Evolutionary conservation across 2,888 invertebrate genomes (phyloP).

Genomic region (Drosophila setosimentum): DNA sequence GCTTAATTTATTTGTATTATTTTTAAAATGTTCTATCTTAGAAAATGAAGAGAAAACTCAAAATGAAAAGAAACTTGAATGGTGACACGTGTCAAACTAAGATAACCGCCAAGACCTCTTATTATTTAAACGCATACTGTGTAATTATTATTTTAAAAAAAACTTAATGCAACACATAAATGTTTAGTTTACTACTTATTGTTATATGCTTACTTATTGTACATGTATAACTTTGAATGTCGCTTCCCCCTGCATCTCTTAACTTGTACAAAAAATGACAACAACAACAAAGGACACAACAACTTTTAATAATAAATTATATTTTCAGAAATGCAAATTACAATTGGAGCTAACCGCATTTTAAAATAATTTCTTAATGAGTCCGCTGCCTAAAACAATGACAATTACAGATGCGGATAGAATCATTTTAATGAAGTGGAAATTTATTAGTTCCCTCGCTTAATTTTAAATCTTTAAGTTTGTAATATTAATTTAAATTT

Average conservation of each 20-base stretch:
- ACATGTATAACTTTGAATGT: conserved; percentile 43
- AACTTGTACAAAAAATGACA: conserved; percentile 29
- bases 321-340: conserved; percentile 34
- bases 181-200: conserved; percentile 10
- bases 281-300: conserved; percentile 12
- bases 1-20: conserved; percentile 61
- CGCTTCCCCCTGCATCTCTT: conserved; percentile 34
- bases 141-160: conserved; percentile 49
- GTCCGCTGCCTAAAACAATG: conserved; percentile 17
- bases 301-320: conserved; percentile 47
- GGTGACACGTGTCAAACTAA: conserved; percentile 46
- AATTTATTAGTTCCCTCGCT: neutral
- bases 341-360: conserved; percentile 10
- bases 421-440: conserved; percentile 25
- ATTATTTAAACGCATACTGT: conserved; percentile 62
- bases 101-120: conserved; percentile 73
- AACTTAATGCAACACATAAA: conserved; percentile 21
- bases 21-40: conserved; percentile 35
- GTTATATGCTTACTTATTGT: conserved; percentile 40
- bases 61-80: neutral
- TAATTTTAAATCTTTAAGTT: neutral
- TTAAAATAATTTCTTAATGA: neutral
- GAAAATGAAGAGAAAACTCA: neutral
- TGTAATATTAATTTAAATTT: neutral
- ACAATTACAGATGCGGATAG: conserved; percentile 27